Evolutionary conservation across 2,888 invertebrate species (phyloP), one percentile per base, ranked within the genome.

Genomic region (Cerastis leucographa): DNA sequence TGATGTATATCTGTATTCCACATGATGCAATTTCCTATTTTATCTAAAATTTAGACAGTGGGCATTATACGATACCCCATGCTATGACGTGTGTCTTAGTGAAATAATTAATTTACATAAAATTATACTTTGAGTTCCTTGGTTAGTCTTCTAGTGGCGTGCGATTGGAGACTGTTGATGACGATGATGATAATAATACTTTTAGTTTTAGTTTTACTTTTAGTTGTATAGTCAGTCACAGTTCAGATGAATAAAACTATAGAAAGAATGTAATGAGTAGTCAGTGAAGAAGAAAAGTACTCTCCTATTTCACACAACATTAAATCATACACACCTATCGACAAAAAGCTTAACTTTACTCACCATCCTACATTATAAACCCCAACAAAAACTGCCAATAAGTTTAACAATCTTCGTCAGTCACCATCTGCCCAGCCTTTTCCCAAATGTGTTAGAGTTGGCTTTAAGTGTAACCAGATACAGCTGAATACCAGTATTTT

Each of bases 331-430:
- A 59, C 19, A n/a, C 7, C 11, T n/a, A 51, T 29, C 14, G 12
- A 25, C 22, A 61, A 25, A 9, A 22, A 65, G 4, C 35, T 22
- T 54, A 11, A 19, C 17, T 29, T 59, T 5, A n/a, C n/a, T 17
- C 59, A 44, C 17, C 6, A 40, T 11, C 19, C 61, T 7, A 49
- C 54, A 40, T 61, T 67, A 54, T 19, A 70, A 76, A 72, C 12
- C 42, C 29, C 1, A 35, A 29, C 14, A 44, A 71, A 78, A 66
- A 44, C 65, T 62, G 44, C 2, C n/a, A 70, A 82, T 78, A 74
- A 85, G 74, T 85, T 78, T 54, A 70, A 74, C 35, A 35, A 35
- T 35, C 35, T 35, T 35, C 35, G 1, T 35, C 35, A 2, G 35
- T 3, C 35, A 35, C 3, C 35, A 35, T 35, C 35, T 35, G 35